phyloP scores from a whole-genome alignment of 2,113 vertebrate species.

The Bagarius yarrelli region DNA sequence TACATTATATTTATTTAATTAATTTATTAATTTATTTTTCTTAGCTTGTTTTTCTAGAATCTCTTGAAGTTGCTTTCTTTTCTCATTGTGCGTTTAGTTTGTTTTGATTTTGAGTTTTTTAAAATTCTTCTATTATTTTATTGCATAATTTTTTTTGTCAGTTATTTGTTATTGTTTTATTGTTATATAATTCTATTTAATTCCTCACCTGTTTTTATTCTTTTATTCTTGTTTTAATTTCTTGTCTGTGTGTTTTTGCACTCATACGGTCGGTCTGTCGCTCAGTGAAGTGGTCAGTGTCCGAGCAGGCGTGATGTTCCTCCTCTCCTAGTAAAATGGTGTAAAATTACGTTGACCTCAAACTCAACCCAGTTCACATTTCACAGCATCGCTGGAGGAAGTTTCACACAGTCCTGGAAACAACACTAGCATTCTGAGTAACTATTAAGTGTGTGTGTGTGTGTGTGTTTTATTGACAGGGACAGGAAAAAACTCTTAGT shows the following conservation, averaged over 20 bases:
- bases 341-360: slow-evolving; percentile 77
- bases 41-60: too few species aligned
- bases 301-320: slow-evolving; percentile 63
- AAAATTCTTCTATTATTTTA: too few species aligned
- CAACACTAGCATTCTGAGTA: background rate
- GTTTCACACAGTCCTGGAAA: slow-evolving; percentile 1
- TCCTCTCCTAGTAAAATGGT: slow-evolving; percentile 62
- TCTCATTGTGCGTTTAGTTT: too few species aligned
- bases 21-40: too few species aligned
- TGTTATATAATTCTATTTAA: too few species aligned
- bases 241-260: slow-evolving; percentile 37
- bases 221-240: slow-evolving; percentile 8
- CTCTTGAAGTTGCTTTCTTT: too few species aligned
- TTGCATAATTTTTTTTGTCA: too few species aligned
- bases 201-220: too few species aligned
- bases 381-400: background rate
- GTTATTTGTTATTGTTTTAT: too few species aligned
- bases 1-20: too few species aligned
- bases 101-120: too few species aligned
- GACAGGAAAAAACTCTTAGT: background rate
- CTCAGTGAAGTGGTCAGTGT: slow-evolving; percentile 66
- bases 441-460: slow-evolving; percentile 11
- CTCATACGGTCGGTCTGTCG: slow-evolving; percentile 21
- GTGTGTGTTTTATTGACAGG: slow-evolving; percentile 1
- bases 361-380: slow-evolving; percentile 66